A percentile compares a stretch with the other conserved stretches of the same genome.
phyloP scores from a whole-genome alignment of 2,797 vertebrate species.

The Enteromius thamalakanensis region DNA sequence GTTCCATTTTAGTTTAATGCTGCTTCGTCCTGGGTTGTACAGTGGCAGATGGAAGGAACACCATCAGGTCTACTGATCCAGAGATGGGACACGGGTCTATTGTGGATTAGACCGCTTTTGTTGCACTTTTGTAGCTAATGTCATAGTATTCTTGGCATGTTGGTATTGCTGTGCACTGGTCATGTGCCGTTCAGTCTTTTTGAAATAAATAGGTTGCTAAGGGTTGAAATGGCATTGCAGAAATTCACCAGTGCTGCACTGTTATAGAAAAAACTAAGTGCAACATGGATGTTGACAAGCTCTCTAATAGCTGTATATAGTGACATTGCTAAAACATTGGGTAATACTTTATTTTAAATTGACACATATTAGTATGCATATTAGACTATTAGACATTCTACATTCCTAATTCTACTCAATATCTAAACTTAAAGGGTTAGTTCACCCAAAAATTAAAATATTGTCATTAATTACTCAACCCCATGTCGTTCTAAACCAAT shows the following conservation, averaged over 20 bases:
- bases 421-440: too few relatives aligned
- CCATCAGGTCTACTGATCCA: constrained; percentile 7
- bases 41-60: constrained; percentile 17
- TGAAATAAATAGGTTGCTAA: neutral
- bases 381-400: too few relatives aligned
- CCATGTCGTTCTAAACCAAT: too few relatives aligned
- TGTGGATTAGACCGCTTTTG: neutral
- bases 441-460: too few relatives aligned
- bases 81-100: neutral
- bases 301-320: neutral
- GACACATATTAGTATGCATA: too few relatives aligned
- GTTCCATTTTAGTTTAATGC: constrained; percentile 36
- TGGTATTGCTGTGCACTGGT: neutral
- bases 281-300: neutral
- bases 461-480: too few relatives aligned
- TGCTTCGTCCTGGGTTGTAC: constrained; percentile 27
- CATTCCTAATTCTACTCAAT: too few relatives aligned
- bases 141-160: constrained; percentile 2
- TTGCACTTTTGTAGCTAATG: neutral
- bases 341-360: too few relatives aligned
- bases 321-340: neutral
- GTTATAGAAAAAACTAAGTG: neutral
- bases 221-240: neutral
- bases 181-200: neutral
- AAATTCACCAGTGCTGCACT: neutral